Evolutionary conservation across 2,888 invertebrate genomes (phyloP).

Genomic region (Opisthograptis luteolata): DNA sequence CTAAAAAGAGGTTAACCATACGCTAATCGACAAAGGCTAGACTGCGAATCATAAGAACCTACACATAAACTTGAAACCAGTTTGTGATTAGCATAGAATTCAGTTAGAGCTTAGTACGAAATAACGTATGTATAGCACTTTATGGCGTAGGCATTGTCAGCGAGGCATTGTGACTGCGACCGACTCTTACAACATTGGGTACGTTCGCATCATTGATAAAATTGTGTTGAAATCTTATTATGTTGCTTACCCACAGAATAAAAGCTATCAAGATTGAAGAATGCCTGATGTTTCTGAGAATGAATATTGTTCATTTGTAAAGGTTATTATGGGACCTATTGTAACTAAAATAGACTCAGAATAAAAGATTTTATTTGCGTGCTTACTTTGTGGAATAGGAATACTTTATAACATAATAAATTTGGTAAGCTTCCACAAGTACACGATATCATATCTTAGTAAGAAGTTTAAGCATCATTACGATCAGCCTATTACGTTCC

Average conservation of each 20-base stretch:
- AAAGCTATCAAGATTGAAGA: slow-evolving; percentile 63
- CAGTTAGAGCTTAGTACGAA: slow-evolving; percentile 12
- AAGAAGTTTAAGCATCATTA: no score
- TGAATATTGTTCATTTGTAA: slow-evolving; percentile 56
- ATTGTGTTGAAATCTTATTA: slow-evolving; percentile 75
- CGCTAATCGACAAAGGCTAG: not conserved
- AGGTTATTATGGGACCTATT: slow-evolving; percentile 49
- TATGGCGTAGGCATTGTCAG: slow-evolving; percentile 4
- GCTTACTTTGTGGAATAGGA: no score
- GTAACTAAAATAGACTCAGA: slow-evolving; percentile 34
- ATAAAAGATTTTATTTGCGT: no score
- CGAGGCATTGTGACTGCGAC: slow-evolving; percentile 9
- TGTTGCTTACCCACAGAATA: slow-evolving; percentile 67
- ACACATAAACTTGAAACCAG: slow-evolving; percentile 2
- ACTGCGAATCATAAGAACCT: no score
- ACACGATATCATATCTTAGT: no score
- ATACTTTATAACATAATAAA: no score
- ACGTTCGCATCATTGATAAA: slow-evolving; percentile 70
- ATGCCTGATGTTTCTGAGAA: slow-evolving; percentile 52
- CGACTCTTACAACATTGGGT: slow-evolving; percentile 1
- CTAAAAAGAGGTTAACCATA: not conserved
- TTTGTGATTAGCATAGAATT: slow-evolving; percentile 20
- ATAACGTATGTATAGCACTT: not conserved
- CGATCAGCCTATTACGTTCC: no score
- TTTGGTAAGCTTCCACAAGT: no score